Conservation (phyloP, 2,113 vertebrate species). For the Lota lota region DNA sequence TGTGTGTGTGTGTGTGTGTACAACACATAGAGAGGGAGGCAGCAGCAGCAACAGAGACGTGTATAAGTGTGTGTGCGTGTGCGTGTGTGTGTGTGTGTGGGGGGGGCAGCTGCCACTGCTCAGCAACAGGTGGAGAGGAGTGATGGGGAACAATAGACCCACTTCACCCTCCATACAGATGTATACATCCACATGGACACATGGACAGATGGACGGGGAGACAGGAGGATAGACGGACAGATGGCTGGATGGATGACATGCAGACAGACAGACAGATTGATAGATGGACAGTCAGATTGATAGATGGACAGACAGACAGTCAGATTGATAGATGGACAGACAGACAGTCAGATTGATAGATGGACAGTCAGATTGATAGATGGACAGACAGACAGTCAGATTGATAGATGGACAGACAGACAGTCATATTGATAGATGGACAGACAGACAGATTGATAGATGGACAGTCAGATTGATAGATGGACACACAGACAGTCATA, state of each 20-base stretch:
- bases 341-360: no score
- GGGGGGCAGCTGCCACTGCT: slow-evolving; percentile 30
- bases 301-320: neutral
- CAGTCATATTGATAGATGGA: no score
- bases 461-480: no score
- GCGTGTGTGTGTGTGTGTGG: neutral
- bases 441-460: no score
- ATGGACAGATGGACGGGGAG: neutral
- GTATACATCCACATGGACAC: neutral
- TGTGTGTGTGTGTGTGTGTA: no score
- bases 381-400: no score
- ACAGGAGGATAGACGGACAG: neutral
- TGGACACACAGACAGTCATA: no score
- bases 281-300: neutral
- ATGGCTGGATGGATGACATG: no score
- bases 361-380: no score
- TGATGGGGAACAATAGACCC: slow-evolving; percentile 54
- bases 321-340: neutral
- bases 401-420: no score
- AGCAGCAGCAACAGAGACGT: slow-evolving; percentile 66
- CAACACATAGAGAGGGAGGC: no score
- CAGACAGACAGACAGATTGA: neutral
- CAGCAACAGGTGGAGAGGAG: slow-evolving; percentile 67
- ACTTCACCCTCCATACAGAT: slow-evolving; percentile 4
- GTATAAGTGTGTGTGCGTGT: slow-evolving; percentile 35